Conservation (phyloP, 2,113 vertebrate species). For the Mesembrinibis cayennensis region DNA sequence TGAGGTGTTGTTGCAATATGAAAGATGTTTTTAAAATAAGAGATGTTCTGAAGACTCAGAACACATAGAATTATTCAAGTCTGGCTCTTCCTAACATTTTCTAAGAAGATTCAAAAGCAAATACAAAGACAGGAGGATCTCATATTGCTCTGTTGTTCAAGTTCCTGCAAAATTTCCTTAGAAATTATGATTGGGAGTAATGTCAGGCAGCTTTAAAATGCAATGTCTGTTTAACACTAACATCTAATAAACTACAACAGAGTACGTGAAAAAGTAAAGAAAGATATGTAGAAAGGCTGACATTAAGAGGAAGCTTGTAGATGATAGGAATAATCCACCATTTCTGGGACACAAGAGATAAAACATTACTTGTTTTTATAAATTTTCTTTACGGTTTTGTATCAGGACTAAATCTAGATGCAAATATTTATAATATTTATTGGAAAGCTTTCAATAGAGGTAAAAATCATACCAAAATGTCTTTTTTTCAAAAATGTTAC, state of each 20-base stretch:
- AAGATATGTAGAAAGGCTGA: background rate
- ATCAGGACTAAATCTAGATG: background rate
- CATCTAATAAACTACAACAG: background rate
- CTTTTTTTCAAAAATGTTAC: background rate
- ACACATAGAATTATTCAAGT: background rate
- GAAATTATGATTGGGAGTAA: background rate
- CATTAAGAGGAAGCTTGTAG: background rate
- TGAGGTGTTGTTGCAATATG: background rate
- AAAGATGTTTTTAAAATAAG: background rate
- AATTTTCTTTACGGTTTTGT: background rate
- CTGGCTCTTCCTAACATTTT: background rate
- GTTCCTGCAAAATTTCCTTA: background rate
- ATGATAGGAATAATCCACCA: background rate
- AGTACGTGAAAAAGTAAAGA: background rate
- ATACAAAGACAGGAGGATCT: background rate
- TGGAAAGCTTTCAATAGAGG: background rate
- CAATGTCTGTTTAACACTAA: background rate
- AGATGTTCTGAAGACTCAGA: background rate
- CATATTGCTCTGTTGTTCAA: background rate
- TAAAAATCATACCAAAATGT: rapidly evolving
- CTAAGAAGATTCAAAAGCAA: background rate
- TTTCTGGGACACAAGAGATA: background rate
- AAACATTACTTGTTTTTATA: background rate
- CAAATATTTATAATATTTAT: background rate
- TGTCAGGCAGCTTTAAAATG: background rate